Evolutionary conservation across 1,140 invertebrate species (phyloP).

Genomic region (Lasioglossum albipes): DNA sequence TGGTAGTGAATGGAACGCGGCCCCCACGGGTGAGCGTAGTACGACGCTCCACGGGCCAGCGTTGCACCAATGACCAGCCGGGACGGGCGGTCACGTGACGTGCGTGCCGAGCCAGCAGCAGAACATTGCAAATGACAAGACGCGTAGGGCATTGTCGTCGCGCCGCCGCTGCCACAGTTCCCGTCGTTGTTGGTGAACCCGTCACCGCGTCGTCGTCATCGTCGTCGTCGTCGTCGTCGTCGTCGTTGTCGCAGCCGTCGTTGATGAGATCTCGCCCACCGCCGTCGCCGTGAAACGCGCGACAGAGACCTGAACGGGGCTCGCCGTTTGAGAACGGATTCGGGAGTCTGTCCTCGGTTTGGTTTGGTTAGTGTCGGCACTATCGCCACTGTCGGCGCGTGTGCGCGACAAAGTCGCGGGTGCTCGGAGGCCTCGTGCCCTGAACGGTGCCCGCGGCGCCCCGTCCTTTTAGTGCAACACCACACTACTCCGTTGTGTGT

Average conservation of each 20-base stretch:
- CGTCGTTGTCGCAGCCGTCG: background rate
- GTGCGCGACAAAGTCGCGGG: constrained; percentile 51
- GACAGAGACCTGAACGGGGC: background rate
- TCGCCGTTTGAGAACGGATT: constrained; percentile 1
- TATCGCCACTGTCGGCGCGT: constrained; percentile 46
- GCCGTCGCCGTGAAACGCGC: background rate
- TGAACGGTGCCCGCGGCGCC: constrained; percentile 50
- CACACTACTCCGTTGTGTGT: background rate
- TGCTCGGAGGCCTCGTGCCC: constrained; percentile 54
- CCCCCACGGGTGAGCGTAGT: constrained; percentile 65
- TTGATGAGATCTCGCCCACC: constrained; percentile 42
- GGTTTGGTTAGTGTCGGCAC: constrained; percentile 18
- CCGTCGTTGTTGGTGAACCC: constrained; percentile 37
- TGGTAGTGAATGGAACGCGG: constrained; percentile 71
- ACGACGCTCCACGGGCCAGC: constrained; percentile 60
- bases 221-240: background rate
- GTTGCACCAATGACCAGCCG: constrained; percentile 59
- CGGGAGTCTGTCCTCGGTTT: constrained; percentile 10
- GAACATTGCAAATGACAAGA: constrained; percentile 74
- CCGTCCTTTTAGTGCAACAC: constrained; percentile 30
- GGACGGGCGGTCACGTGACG: constrained; percentile 67
- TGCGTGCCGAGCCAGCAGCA: constrained; percentile 67
- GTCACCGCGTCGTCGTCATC: constrained; percentile 17
- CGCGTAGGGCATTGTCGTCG: constrained; percentile 70
- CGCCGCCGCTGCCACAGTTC: constrained; percentile 50